Percentiles rank a stretch among this genome's conserved stretches.
Evolutionary conservation across 2,797 vertebrate species (phyloP).

Genomic region (Sebastes paucispinis): DNA sequence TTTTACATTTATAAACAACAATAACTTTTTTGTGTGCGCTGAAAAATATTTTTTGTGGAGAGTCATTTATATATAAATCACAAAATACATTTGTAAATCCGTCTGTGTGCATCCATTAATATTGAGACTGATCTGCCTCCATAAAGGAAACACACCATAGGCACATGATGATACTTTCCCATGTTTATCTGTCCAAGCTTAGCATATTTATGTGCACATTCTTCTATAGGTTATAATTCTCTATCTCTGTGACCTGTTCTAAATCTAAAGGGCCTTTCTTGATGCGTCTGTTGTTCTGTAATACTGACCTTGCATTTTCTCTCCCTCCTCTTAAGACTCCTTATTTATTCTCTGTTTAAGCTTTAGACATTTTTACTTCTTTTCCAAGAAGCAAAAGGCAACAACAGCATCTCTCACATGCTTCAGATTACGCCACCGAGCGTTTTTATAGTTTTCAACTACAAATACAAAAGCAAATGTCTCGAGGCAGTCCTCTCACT

Average conservation of each 20-base stretch:
- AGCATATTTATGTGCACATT: neutral
- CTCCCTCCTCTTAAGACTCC: conserved; percentile 3
- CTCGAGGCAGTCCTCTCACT: conserved; percentile 35
- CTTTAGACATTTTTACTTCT: neutral
- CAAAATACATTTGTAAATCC: too few relatives aligned
- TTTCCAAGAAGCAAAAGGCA: conserved; percentile 18
- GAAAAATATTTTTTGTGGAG: too few relatives aligned
- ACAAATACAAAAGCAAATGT: conserved; percentile 44
- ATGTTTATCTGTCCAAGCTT: neutral
- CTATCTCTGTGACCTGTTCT: neutral
- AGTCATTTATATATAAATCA: too few relatives aligned
- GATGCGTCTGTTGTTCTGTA: conserved; percentile 4
- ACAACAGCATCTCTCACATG: conserved; percentile 3
- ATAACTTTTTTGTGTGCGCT: too few relatives aligned
- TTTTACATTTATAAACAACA: too few relatives aligned
- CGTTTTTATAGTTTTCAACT: conserved; percentile 33
- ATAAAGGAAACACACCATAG: too few relatives aligned
- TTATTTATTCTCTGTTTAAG: neutral
- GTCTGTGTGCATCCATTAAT: too few relatives aligned
- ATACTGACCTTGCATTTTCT: conserved; percentile 6
- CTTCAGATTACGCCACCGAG: conserved; percentile 12
- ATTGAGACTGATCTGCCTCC: too few relatives aligned
- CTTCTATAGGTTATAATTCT: neutral
- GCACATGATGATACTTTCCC: neutral
- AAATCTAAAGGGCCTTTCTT: neutral